Percentiles rank a stretch among this genome's conserved stretches.
phyloP scores from a whole-genome alignment of 2,797 vertebrate genomes.

The Vipera latastei region DNA sequence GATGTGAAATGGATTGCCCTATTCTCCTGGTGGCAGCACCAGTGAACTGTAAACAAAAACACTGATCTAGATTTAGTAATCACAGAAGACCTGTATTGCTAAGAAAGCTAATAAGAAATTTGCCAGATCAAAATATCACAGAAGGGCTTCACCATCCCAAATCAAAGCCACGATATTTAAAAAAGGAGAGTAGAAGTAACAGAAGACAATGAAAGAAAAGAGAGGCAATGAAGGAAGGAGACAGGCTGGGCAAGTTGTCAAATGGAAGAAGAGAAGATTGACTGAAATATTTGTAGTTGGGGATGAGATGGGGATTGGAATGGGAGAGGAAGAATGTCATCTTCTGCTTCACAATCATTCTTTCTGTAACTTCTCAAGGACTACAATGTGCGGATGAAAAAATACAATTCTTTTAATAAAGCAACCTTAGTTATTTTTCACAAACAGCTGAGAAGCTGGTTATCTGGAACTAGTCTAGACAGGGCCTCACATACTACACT shows the following conservation, averaged over 20 bases:
- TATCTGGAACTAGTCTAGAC: no score
- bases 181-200: background rate
- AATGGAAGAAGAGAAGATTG: background rate
- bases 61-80: background rate
- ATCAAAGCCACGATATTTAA: background rate
- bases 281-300: background rate
- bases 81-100: background rate
- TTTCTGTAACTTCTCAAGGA: background rate
- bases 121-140: background rate
- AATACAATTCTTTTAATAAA: background rate
- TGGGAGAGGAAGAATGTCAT: background rate
- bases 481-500: background rate
- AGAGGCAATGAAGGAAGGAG: background rate
- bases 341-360: background rate
- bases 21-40: background rate
- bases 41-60: background rate
- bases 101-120: background rate
- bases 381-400: background rate
- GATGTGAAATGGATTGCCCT: background rate
- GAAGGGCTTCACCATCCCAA: background rate
- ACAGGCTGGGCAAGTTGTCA: background rate
- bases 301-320: background rate
- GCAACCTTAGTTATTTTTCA: background rate
- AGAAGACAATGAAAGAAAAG: background rate
- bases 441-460: background rate